Evolutionary conservation across 2,113 vertebrate species (phyloP).

Genomic region (Ranitomeya variabilis): DNA sequence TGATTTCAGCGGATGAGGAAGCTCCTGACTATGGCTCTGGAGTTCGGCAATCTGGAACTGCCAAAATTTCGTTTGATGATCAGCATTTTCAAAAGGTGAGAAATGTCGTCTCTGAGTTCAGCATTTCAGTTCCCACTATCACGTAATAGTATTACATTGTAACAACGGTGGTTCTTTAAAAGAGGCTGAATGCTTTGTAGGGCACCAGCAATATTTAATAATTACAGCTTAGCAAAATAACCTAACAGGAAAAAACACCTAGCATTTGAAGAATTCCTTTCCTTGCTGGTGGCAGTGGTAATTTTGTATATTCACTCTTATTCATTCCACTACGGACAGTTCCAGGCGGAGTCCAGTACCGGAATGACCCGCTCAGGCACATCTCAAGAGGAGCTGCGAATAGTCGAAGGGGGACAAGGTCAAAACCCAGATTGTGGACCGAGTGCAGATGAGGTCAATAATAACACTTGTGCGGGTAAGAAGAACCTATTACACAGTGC

Average conservation of each 20-base stretch:
- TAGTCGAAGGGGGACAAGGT: conserved; percentile 91
- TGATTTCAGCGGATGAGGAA: conserved; percentile 90
- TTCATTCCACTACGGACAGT: conserved; percentile 68
- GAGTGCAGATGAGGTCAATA: conserved; percentile 94
- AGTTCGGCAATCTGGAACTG: conserved; percentile 90
- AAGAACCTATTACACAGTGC: not conserved
- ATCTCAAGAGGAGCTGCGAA: conserved; percentile 93
- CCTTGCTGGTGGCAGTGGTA: not conserved
- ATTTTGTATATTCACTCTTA: not conserved
- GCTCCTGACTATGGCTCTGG: conserved; percentile 94
- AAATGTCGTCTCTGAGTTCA: not conserved
- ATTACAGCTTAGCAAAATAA: not conserved
- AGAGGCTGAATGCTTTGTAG: not conserved
- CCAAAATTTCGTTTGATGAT: conserved; percentile 95
- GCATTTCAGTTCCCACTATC: not conserved
- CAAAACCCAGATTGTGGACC: conserved; percentile 82
- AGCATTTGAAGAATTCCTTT: not conserved
- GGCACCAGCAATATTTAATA: not conserved
- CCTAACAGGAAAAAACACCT: not conserved
- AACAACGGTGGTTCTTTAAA: not conserved
- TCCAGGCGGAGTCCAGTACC: conserved; percentile 89
- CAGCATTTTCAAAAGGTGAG: conserved; percentile 95
- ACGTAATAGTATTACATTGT: not conserved
- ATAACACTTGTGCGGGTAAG: conserved; percentile 90
- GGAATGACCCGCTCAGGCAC: conserved; percentile 85